Base-by-base conservation (phyloP, 2,797 vertebrate genomes). In the Myoxocephalus aenaeus region DNA sequence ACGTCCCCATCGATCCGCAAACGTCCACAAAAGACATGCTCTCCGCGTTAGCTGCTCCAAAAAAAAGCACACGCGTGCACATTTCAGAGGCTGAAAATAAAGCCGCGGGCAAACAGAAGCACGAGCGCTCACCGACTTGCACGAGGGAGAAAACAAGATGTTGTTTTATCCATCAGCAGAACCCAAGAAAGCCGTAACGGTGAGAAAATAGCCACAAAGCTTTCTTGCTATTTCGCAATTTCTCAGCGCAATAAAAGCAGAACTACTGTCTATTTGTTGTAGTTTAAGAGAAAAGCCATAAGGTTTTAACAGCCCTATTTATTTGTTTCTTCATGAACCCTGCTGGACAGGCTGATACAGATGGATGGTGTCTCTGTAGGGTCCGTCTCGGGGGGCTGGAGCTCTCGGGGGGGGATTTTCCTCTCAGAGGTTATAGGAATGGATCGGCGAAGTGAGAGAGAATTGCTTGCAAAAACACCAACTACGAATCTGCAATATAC, bases 251-350 rank as follows among this genome's bases (percentile, higher is more conserved):
- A 34, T 34, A 34, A 34, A 34, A 34, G 34, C 6, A 8, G 34
- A 34, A 34, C 34, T 8, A 34, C 7, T 79, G 65, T 76, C 75
- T 86, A 89, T 87, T 93, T 91, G 86, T 89, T 89, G 86, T 86
- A 85, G 83, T 90, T 91, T 91, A 90, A 86, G 85, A 87, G 90
- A 81, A 82, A 88, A 89, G 81, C 86, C 73, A 51, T 89, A 75
- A 81, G 70, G 69, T 87, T 91, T 91, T 87, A 92, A 93, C 69
- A 65, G 75, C 77, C 69, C 84, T 86, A 80, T 89, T 90, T 85
- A 78, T 90, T 86, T 46, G 70, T 79, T 74, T 20, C 82, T 80
- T 80, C 81, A 82, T 73, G 81, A 74, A 78, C 62, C 67, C 65
- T 34, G n/a, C 76, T 84, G 85, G 82, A 57, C 67, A 50, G 22